Base-by-base conservation (phyloP, 1,140 invertebrate genomes). In the Gonioctena quinquepunctata region DNA sequence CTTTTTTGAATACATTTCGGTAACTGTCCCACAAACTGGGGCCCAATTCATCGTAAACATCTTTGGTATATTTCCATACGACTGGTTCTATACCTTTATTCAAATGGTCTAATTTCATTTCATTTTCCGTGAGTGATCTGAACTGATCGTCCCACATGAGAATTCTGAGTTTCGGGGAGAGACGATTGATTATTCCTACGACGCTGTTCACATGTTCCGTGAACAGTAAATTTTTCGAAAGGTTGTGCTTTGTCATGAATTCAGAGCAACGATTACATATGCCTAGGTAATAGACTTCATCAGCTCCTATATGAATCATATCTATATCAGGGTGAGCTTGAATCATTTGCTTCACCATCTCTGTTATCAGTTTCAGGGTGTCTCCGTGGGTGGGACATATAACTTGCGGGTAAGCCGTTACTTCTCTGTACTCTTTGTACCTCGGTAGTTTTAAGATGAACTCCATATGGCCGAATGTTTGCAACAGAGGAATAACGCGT, bases 91-190 rank as follows among this genome's bases (percentile, higher is more conserved):
- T 89, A 60, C 92, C 86, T 26, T 88, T 87, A 1, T 90, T 89
- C 18, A 94, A 84, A 16, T 89, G 87, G 76, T 88, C 90, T 63
- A 88, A 88, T 82, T 88, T 83, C 81, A 93, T 86, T 77, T 88
- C 83, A 61, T 87, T 83, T 69, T 88, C 80, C 13, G 88, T 87
- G 75, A 95, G 89, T 23, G 89, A 86, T 27, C 94, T 85, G 42
- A 98, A 80, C 93, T 97, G 96, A 81, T 98, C 96, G 80, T 98
- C 96, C 97, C 97, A 98, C 75, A 98, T 92, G 27, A 87, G 89
- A 18, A 94, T 84, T 62, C 54, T 63, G 7, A 80, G 21, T 3
- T 86, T 82, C 0, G 91, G 88, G 83, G 88, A 90, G 8, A 87
- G 86, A 22, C 86, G 84, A 56, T 88, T 88, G 13, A 94, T 86